Conservation (phyloP, 2,797 vertebrate genomes). For the Pyrocephalus nanus region DNA sequence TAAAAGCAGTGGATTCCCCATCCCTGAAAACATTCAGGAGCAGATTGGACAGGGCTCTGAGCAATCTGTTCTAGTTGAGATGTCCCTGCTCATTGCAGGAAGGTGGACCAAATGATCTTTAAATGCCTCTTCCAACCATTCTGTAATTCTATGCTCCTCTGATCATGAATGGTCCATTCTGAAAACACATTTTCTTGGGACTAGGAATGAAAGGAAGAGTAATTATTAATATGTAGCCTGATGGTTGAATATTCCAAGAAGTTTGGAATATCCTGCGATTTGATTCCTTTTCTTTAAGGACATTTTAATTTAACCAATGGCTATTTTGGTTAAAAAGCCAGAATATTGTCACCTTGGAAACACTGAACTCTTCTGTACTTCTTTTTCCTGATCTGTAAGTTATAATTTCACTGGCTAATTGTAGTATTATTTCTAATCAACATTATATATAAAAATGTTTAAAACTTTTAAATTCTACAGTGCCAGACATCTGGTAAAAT, state of each 20-base stretch:
- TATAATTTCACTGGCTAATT: not conserved
- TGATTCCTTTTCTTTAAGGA: not conserved
- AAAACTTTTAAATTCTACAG: not conserved
- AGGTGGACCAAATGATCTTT: not conserved
- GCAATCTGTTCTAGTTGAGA: not conserved
- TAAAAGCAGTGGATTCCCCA: not conserved
- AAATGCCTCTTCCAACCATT: not conserved
- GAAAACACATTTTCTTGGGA: not conserved
- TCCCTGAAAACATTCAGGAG: not conserved
- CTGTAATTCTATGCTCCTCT: not conserved
- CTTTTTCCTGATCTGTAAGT: not conserved
- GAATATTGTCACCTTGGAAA: not conserved
- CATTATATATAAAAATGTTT: not conserved
- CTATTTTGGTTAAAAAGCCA: not conserved
- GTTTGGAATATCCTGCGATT: not conserved
- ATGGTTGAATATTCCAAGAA: not conserved
- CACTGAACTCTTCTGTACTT: not conserved
- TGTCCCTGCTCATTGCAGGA: not conserved
- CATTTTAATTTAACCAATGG: not conserved
- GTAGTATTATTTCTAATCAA: not conserved
- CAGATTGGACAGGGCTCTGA: not conserved
- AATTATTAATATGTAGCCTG: not conserved
- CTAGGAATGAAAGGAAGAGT: not conserved
- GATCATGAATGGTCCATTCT: rapidly evolving
- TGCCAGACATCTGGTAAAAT: not conserved